Evolutionary conservation across 2,888 invertebrate genomes (phyloP), one percentile per base, ranked within the genome.

Genomic region (Ichneumon xanthorius): DNA sequence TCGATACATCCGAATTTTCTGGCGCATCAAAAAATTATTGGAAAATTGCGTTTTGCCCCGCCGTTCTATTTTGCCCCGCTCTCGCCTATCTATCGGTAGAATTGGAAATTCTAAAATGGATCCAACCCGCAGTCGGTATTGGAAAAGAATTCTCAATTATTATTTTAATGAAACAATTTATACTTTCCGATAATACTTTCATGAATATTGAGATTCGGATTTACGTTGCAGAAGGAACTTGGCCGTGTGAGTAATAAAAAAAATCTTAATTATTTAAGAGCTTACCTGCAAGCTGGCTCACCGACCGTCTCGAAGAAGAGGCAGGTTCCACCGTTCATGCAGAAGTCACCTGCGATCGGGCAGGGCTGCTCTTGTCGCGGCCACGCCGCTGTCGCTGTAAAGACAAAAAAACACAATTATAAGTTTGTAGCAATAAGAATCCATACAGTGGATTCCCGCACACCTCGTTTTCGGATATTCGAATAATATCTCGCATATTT

Each of bases 321-420:
- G 95, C 98, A 98, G 89, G 96, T 97, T 93, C 98, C 98, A 92
- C 97, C 97, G 94, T 98, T 98, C 94, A 97, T 96, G 95, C 98
- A 98, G 94, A 96, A 98, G 89, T 96, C 96, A 89, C 96, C 95
- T 89, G 95, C 94, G 95, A 96, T 96, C 85, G 96, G 96, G 94
- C 96, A 96, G 87, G 96, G 95, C 88, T 95, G 95, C 90, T 96
- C 96, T 93, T 96, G 94, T 90, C 95, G 94, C 87, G 95, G 95
- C 94, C 96, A 96, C 89, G 94, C 93, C 86, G 94, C 95, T 92
- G 95, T 94, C 90, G 95, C 94, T 94, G 93, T 65, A 94, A 94
- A 87, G 89, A 87, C 89, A 89, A 81, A 84, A 88, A 63, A 58
- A 79, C 58, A 55, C 3, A 33, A 63, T 63, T 33, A 22, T 72